Conservation (phyloP, 1,140 invertebrate species). For the Adelges cooleyi region DNA sequence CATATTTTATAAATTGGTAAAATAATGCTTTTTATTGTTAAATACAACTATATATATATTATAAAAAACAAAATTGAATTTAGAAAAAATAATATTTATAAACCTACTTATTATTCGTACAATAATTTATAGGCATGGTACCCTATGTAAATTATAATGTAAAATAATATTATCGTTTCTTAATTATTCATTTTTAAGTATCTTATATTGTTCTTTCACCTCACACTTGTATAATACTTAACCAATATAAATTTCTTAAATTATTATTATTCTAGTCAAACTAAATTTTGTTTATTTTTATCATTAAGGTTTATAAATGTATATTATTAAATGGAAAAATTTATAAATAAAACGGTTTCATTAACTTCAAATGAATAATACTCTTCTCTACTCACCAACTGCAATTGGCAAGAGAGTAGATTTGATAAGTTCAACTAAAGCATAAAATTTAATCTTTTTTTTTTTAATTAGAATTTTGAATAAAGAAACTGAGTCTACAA, state of each 20-base stretch:
- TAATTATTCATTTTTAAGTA: slow-evolving; percentile 20
- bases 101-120: slow-evolving; percentile 25
- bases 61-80: background rate
- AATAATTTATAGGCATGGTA: slow-evolving; percentile 17
- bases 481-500: background rate
- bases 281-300: slow-evolving; percentile 23
- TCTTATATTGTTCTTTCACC: slow-evolving; percentile 21
- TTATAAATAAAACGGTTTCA: background rate
- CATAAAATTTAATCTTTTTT: too few relatives aligned
- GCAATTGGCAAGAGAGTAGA: background rate
- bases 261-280: slow-evolving; percentile 25
- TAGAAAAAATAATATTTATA: background rate
- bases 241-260: slow-evolving; percentile 3
- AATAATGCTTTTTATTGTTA: slow-evolving; percentile 13
- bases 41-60: background rate
- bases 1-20: background rate
- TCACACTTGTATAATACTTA: slow-evolving; percentile 28
- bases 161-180: slow-evolving; percentile 6
- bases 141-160: slow-evolving; percentile 24
- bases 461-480: background rate
- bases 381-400: background rate
- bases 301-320: slow-evolving; percentile 10
- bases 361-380: background rate
- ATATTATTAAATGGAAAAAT: background rate
- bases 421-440: too few relatives aligned